These are phyloP conservation scores for Perca schrenkii DNA, from an alignment of 2,113 vertebrate species.

Conservation along the genomic window DNA sequence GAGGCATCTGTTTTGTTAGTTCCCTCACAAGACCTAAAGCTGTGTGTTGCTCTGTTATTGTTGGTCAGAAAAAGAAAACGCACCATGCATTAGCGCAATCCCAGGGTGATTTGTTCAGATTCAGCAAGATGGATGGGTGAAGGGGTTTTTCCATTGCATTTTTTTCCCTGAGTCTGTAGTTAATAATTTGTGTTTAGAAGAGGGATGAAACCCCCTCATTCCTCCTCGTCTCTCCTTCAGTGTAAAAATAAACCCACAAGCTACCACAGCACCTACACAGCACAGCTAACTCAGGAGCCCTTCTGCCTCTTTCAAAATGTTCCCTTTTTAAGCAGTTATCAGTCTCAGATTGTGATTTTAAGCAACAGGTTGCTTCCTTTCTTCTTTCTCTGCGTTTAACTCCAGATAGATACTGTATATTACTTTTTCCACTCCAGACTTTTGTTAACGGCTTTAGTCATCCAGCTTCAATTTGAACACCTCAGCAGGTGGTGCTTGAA, in stretches of 20 bases:
- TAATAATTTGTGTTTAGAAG: constrained; percentile 56
- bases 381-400: neutral
- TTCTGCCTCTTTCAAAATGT: neutral
- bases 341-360: constrained; percentile 6
- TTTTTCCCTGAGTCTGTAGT: constrained; percentile 22
- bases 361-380: constrained; percentile 17
- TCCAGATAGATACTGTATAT: neutral
- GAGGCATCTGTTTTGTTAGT: constrained; percentile 26
- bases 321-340: constrained; percentile 18
- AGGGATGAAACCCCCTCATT: constrained; percentile 31
- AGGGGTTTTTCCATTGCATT: constrained; percentile 26
- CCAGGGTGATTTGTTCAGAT: constrained; percentile 37
- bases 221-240: constrained; percentile 19
- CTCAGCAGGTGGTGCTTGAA: constrained; percentile 47
- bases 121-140: constrained; percentile 47
- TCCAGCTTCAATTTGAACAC: constrained; percentile 34
- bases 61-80: constrained; percentile 52
- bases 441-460: constrained; percentile 2
- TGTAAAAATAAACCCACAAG: constrained; percentile 6
- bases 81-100: constrained; percentile 15
- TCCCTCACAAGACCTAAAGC: constrained; percentile 24
- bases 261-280: constrained; percentile 22
- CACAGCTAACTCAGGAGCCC: constrained; percentile 1
- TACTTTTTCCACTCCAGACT: constrained; percentile 4
- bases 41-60: constrained; percentile 27